phyloP scores from a whole-genome alignment of 2,113 vertebrate genomes.

The Suricata suricatta region DNA sequence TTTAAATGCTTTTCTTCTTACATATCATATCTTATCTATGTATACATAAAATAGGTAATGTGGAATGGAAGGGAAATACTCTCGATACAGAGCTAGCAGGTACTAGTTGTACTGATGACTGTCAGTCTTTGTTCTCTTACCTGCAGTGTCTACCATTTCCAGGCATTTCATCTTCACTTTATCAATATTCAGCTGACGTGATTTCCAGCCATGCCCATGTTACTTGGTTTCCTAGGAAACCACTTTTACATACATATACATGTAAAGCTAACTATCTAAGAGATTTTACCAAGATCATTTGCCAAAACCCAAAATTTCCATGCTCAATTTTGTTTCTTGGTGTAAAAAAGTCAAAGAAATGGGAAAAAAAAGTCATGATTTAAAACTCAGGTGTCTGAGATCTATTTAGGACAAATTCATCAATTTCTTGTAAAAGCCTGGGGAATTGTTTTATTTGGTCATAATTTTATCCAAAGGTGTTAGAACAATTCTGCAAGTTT shows the following conservation, averaged over 20 bases:
- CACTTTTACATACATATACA: background rate
- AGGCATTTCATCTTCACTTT: background rate
- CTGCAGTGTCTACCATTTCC: background rate
- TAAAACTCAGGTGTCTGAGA: background rate
- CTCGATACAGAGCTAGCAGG: background rate
- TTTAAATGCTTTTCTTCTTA: conserved; percentile 15
- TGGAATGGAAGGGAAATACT: background rate
- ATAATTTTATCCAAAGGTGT: conserved; percentile 47
- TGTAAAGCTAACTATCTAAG: background rate
- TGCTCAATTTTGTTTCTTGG: background rate
- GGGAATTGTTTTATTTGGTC: conserved; percentile 34
- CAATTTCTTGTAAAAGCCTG: conserved; percentile 21
- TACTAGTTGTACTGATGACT: background rate
- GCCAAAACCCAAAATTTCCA: background rate
- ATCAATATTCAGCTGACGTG: background rate
- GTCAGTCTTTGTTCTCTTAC: background rate
- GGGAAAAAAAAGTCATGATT: background rate
- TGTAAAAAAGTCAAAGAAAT: background rate
- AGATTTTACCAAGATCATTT: conserved; percentile 22
- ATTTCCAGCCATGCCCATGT: background rate
- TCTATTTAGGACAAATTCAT: background rate
- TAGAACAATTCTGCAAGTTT: conserved; percentile 59
- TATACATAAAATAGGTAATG: background rate
- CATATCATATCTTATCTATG: background rate
- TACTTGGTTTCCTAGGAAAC: background rate